Evolutionary conservation across 2,888 invertebrate species (phyloP).

Genomic region (Lordiphosa fenestrarum): DNA sequence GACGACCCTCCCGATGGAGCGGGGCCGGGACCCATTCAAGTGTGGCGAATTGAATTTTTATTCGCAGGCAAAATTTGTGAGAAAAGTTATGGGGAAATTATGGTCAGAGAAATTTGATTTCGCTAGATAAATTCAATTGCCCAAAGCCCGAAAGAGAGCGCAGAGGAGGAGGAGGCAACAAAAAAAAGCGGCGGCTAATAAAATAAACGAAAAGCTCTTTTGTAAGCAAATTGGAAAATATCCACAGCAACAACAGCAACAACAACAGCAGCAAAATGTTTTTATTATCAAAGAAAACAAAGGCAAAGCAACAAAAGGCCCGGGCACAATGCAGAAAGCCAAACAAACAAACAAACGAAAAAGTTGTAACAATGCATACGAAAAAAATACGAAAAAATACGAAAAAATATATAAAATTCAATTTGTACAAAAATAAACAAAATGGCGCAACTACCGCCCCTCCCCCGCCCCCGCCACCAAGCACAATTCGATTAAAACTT

Average conservation of each 20-base stretch:
- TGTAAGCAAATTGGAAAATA: conserved; percentile 76
- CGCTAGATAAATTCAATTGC: conserved; percentile 57
- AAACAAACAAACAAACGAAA: conserved; percentile 32
- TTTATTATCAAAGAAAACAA: conserved; percentile 21
- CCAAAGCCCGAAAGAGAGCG: no score
- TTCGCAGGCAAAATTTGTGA: conserved; percentile 35
- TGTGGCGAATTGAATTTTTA: conserved; percentile 69
- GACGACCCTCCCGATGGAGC: background rate
- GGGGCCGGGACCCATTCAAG: conserved; percentile 52
- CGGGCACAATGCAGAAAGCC: conserved; percentile 9
- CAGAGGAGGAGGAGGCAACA: no score
- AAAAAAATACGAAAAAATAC: conserved; percentile 31
- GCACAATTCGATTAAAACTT: conserved; percentile 72
- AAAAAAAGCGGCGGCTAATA: conserved; percentile 61
- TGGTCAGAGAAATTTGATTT: conserved; percentile 71
- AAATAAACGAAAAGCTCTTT: conserved; percentile 77
- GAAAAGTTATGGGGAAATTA: conserved; percentile 39
- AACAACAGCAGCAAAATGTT: conserved; percentile 13
- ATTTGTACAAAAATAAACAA: conserved; percentile 64
- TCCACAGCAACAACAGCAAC: conserved; percentile 60
- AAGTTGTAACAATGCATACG: conserved; percentile 38
- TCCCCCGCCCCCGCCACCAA: background rate
- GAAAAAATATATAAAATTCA: conserved; percentile 54
- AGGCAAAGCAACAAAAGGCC: conserved; percentile 13
- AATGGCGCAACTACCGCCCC: conserved; percentile 43